These are phyloP conservation scores for Corythornis leucogaster DNA, from an alignment of 2,797 vertebrate genomes.

Conservation along the genomic window DNA sequence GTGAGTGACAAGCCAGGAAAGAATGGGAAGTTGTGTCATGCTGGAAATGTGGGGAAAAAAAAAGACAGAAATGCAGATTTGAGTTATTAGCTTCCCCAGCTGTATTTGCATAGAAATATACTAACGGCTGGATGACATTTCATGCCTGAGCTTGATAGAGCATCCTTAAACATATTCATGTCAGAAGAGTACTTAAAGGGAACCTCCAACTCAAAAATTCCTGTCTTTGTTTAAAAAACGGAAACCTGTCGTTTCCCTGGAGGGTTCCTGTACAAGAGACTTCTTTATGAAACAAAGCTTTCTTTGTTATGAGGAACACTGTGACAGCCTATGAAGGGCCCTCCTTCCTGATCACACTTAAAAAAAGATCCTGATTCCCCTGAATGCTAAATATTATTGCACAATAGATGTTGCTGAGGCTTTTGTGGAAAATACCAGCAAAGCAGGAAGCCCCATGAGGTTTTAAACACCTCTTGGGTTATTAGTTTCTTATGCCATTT, in stretches of 20 bases:
- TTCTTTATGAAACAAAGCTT: constrained; percentile 46
- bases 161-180: constrained; percentile 53
- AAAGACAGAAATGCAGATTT: constrained; percentile 62
- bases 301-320: constrained; percentile 37
- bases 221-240: not conserved
- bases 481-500: not conserved
- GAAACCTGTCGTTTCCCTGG: constrained; percentile 1
- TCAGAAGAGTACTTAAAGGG: constrained; percentile 46
- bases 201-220: not conserved
- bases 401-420: not conserved
- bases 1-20: constrained; percentile 26
- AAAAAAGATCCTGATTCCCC: not conserved
- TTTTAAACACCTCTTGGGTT: not conserved
- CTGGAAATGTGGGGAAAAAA: constrained; percentile 27
- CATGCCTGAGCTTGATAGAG: constrained; percentile 37
- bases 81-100: constrained; percentile 56
- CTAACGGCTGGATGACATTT: constrained; percentile 51
- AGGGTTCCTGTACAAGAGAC: constrained; percentile 10
- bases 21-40: constrained; percentile 33
- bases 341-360: constrained; percentile 26
- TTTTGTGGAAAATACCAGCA: constrained; percentile 20
- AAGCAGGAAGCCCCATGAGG: not conserved
- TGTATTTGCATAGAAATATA: constrained; percentile 71
- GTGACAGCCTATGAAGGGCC: not conserved
- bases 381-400: constrained; percentile 45